Conservation (phyloP, 92 coral and sea anemone genomes). For the Palythoa grandiflora region DNA sequence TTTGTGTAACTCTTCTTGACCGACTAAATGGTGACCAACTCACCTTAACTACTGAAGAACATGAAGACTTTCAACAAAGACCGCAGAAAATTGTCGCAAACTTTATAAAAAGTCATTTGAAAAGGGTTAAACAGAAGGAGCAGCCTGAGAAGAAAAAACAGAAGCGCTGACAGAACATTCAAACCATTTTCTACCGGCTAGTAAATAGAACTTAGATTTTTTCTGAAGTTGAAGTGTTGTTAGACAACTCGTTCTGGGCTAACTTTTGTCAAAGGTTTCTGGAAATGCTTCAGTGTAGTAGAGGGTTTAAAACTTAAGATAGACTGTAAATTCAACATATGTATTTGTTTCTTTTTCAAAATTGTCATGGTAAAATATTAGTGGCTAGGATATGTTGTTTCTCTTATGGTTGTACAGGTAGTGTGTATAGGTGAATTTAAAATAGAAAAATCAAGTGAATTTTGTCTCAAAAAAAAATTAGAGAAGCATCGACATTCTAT, state of each 20-base stretch:
- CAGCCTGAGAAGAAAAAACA: neutral
- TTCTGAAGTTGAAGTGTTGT: neutral
- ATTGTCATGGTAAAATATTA: neutral
- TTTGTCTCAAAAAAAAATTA: too few relatives aligned
- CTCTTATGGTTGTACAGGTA: too few relatives aligned
- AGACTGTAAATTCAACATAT: too few relatives aligned
- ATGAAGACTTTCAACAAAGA: constrained; percentile 84
- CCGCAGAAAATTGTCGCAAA: constrained; percentile 85
- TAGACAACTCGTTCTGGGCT: neutral
- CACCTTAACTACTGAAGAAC: constrained; percentile 63
- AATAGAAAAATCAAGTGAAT: too few relatives aligned
- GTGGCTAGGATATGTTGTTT: neutral
- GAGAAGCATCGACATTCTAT: too few relatives aligned
- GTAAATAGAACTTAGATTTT: neutral
- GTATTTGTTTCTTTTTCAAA: too few relatives aligned
- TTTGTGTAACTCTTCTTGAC: constrained; percentile 92
- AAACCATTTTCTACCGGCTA: neutral
- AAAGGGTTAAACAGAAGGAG: neutral
- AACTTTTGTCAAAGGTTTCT: too few relatives aligned
- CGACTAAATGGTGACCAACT: constrained; percentile 90
- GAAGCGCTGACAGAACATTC: constrained; percentile 1
- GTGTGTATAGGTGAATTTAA: too few relatives aligned
- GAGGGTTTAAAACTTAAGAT: too few relatives aligned
- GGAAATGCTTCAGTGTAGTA: too few relatives aligned
- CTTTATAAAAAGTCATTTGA: constrained; percentile 73